Evolutionary conservation across 2,888 invertebrate species (phyloP).

Genomic region (Nipponacmea schrenckii): DNA sequence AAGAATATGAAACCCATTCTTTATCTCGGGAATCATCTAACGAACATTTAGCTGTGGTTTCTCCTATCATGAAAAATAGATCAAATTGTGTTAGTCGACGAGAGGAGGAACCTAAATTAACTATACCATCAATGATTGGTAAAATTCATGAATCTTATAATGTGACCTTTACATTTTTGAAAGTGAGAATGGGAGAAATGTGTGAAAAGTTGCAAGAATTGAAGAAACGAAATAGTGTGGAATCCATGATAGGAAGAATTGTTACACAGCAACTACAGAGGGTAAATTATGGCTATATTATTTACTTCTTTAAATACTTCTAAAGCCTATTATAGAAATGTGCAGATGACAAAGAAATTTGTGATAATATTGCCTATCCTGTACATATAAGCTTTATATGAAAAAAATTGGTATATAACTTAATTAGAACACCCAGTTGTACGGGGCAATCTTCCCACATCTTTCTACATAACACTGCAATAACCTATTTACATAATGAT

Average conservation of each 20-base stretch:
- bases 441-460: too few relatives aligned
- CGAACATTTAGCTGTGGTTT: conserved; percentile 27
- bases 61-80: conserved; percentile 23
- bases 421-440: too few relatives aligned
- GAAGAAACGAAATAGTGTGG: conserved; percentile 42
- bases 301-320: neutral
- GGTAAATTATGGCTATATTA: conserved; percentile 1
- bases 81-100: conserved; percentile 18
- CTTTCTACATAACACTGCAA: too few relatives aligned
- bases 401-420: too few relatives aligned
- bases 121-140: conserved; percentile 52
- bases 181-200: conserved; percentile 49
- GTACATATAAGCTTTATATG: too few relatives aligned
- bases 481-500: too few relatives aligned
- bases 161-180: conserved; percentile 55
- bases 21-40: conserved; percentile 17
- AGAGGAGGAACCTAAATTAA: conserved; percentile 53
- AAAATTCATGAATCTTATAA: conserved; percentile 57
- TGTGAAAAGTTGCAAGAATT: conserved; percentile 44
- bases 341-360: too few relatives aligned
- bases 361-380: too few relatives aligned
- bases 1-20: conserved; percentile 13
- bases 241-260: conserved; percentile 50
- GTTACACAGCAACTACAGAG: conserved; percentile 39
- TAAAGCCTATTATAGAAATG: too few relatives aligned